Conservation (phyloP, 1,140 invertebrate species). For the Sminthurinus signatus region DNA sequence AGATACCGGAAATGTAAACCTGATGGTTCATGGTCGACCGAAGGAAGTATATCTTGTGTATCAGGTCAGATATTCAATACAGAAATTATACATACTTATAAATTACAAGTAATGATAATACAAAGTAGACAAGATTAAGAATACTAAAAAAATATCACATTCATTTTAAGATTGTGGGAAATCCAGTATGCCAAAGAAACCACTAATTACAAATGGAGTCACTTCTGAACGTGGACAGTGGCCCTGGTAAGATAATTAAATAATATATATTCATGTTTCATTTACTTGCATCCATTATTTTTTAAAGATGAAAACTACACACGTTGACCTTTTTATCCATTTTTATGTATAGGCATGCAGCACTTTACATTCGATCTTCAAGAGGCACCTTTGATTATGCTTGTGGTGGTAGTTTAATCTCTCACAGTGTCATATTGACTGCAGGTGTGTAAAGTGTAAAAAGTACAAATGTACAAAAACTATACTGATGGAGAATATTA, state of each 20-base stretch:
- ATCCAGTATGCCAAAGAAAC: constrained; percentile 24
- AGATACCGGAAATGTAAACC: constrained; percentile 17
- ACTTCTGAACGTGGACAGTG: constrained; percentile 51
- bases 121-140: too few species aligned
- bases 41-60: constrained; percentile 12
- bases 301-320: too few species aligned
- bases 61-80: not conserved
- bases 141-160: too few species aligned
- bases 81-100: not conserved
- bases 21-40: constrained; percentile 9
- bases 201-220: constrained; percentile 50
- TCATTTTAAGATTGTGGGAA: constrained; percentile 5
- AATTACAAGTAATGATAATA: too few species aligned
- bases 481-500: too few species aligned
- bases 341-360: too few species aligned
- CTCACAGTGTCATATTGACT: constrained; percentile 45
- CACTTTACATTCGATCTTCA: not conserved
- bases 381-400: constrained; percentile 46
- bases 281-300: too few species aligned
- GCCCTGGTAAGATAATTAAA: too few species aligned
- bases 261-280: too few species aligned
- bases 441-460: too few species aligned
- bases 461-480: too few species aligned
- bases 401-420: constrained; percentile 46
- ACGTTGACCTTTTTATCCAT: too few species aligned